phyloP scores from a whole-genome alignment of 1,140 invertebrate genomes.

The Pogonomyrmex californicus region DNA sequence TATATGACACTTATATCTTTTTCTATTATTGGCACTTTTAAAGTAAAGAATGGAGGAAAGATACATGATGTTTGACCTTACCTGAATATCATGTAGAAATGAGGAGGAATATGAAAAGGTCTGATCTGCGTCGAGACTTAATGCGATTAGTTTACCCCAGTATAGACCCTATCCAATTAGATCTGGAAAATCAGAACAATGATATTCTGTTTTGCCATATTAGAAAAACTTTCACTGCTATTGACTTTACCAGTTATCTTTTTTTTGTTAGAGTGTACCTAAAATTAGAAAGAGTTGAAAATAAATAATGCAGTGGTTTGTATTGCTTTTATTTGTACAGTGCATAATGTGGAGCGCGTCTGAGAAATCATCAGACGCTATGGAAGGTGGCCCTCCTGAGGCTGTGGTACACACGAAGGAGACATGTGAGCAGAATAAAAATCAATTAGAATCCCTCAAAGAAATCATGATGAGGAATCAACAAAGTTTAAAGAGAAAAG shows the following conservation, averaged over 20 bases:
- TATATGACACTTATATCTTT: constrained; percentile 12
- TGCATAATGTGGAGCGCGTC: constrained; percentile 83
- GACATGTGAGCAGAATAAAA: constrained; percentile 81
- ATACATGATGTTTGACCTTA: background rate
- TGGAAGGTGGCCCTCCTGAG: constrained; percentile 78
- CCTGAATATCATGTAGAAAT: constrained; percentile 22
- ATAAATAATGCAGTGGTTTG: constrained; percentile 82
- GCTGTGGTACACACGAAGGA: constrained; percentile 70
- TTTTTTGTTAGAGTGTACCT: constrained; percentile 43
- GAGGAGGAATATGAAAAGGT: constrained; percentile 38
- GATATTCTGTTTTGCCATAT: constrained; percentile 78
- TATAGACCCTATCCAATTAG: constrained; percentile 84
- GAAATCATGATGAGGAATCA: constrained; percentile 84
- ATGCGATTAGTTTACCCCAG: constrained; percentile 85
- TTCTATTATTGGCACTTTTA: constrained; percentile 20
- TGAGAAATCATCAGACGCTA: constrained; percentile 81
- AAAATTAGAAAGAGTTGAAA: constrained; percentile 50
- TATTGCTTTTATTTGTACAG: constrained; percentile 82
- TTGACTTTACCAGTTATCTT: constrained; percentile 75
- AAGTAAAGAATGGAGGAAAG: background rate
- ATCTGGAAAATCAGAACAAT: constrained; percentile 82
- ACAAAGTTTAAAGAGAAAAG: constrained; percentile 83
- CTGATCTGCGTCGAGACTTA: constrained; percentile 69
- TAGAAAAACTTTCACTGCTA: constrained; percentile 84
- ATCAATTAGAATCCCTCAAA: constrained; percentile 81